Percentiles rank a stretch among this genome's conserved stretches.
These are phyloP conservation scores for Notolepis coatsorum DNA, from an alignment of 2,797 vertebrate genomes.

Conservation along the genomic window DNA sequence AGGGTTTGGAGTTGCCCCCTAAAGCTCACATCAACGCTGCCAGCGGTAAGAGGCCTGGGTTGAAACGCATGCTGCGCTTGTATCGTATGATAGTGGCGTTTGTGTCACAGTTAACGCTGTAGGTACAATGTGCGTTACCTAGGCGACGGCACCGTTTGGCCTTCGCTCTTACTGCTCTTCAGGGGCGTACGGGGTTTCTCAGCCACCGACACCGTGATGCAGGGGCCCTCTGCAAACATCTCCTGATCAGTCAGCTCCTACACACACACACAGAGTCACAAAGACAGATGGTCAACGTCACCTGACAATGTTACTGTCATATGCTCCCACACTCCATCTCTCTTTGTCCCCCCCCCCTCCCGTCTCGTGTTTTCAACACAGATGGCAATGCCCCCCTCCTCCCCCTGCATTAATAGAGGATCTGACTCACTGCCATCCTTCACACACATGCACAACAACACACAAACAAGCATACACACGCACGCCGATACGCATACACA, in stretches of 20 bases:
- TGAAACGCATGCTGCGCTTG: no score
- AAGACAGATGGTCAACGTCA: not conserved
- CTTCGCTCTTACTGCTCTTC: conserved; percentile 86
- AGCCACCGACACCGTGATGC: conserved; percentile 83
- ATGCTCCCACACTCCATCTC: not conserved
- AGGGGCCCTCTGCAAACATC: conserved; percentile 81
- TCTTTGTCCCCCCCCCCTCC: not conserved
- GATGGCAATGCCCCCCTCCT: conserved; percentile 8
- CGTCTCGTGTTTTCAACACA: conserved; percentile 25
- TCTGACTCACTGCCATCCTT: not conserved
- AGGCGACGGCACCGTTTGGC: conserved; percentile 84
- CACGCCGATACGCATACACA: conserved; percentile 19
- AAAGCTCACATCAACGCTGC: no score
- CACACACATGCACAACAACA: conserved; percentile 13
- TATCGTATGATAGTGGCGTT: not conserved
- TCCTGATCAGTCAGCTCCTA: conserved; percentile 88
- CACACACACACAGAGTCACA: conserved; percentile 42
- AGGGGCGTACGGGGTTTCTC: conserved; percentile 89
- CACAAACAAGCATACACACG: conserved; percentile 4
- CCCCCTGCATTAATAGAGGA: conserved; percentile 21
- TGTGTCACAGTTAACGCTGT: not conserved
- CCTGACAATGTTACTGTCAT: not conserved
- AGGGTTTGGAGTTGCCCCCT: no score
- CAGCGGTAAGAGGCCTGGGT: no score
- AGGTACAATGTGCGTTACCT: no score